Evolutionary conservation across 2,888 invertebrate genomes (phyloP).

Genomic region (Drosophila fulvimacula): DNA sequence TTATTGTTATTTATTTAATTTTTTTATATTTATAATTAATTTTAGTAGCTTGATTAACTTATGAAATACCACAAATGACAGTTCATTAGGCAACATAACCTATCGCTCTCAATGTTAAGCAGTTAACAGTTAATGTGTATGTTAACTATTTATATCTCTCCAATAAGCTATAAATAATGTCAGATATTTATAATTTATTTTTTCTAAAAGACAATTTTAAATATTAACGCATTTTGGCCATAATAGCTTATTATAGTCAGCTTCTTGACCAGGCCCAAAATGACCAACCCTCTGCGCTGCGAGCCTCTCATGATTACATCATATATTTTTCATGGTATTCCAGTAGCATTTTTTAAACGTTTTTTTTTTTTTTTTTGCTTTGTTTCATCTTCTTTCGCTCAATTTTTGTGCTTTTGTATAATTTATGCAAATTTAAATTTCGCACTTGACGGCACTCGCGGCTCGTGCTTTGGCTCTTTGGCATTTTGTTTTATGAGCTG

Average conservation of each 20-base stretch:
- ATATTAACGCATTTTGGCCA: slow-evolving; percentile 3
- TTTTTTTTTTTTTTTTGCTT: slow-evolving; percentile 35
- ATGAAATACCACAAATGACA: too few relatives aligned
- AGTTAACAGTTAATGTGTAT: too few relatives aligned
- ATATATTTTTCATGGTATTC: slow-evolving; percentile 65
- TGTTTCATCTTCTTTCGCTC: not conserved
- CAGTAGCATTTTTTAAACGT: slow-evolving; percentile 41
- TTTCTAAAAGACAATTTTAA: not conserved
- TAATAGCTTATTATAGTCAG: slow-evolving; percentile 23
- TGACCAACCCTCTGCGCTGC: not conserved
- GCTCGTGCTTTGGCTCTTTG: slow-evolving; percentile 49
- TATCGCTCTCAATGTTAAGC: too few relatives aligned
- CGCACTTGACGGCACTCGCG: slow-evolving; percentile 75
- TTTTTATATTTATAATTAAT: too few relatives aligned
- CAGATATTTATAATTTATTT: not conserved
- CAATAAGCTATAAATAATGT: not conserved
- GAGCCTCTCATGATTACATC: slow-evolving; percentile 46
- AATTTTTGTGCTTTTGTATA: slow-evolving; percentile 54
- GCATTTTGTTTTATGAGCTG: slow-evolving; percentile 59
- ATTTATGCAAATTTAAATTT: slow-evolving; percentile 77
- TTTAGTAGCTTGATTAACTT: too few relatives aligned
- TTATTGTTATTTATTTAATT: too few relatives aligned
- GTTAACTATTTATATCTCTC: too few relatives aligned
- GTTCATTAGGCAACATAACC: too few relatives aligned
- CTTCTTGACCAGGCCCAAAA: not conserved